Base-by-base conservation (phyloP, 2,797 vertebrate genomes). In the Staurois parvus region DNA sequence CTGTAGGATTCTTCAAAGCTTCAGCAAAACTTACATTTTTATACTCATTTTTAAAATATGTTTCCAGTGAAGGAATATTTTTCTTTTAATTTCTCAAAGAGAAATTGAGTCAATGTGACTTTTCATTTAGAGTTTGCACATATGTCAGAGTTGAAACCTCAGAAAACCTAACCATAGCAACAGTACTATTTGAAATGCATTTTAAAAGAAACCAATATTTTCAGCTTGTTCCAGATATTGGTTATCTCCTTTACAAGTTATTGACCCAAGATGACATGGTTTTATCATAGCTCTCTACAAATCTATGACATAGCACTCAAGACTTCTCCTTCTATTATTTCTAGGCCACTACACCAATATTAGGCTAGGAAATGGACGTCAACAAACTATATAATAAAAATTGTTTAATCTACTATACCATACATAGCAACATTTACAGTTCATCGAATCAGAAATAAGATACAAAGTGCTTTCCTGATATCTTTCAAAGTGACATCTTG, bases 311-410 rank as follows among this genome's bases (percentile, higher is more conserved):
- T 26, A 59, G 32, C n/a, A 56, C 69, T 81, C 68, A 34, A 59
- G 21, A 81, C 79, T 81, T 72, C 68, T 81, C 45, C 4, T 81
- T 40, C 32, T 37, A 81, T 59, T 84, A 70, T 62, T 77, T 84
- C 74, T 72, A 62, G n/a, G 82, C 66, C 45, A 56, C 19, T 48
- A 56, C 64, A 69, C 42, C 64, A 75, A 64, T 67, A 74, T 24
- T 15, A 76, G 48, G 72, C 64, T 32, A 29, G 29, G 56, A 72
- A 77, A 29, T 42, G 66, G 45, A 70, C 7, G 3, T 70, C 64
- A 70, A 29, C 15, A 70, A 84, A 62, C 62, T 62, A 77, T 77
- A 84, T 30, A 62, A 62, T 30, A 84, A 69, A 59, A 69, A 52
- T 15, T 37, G 42, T 67, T 48, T 59, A 68, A 75, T 76, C 21